These are phyloP conservation scores for Cosmia pyralina DNA, from an alignment of 2,888 invertebrate genomes.

Conservation along the genomic window DNA sequence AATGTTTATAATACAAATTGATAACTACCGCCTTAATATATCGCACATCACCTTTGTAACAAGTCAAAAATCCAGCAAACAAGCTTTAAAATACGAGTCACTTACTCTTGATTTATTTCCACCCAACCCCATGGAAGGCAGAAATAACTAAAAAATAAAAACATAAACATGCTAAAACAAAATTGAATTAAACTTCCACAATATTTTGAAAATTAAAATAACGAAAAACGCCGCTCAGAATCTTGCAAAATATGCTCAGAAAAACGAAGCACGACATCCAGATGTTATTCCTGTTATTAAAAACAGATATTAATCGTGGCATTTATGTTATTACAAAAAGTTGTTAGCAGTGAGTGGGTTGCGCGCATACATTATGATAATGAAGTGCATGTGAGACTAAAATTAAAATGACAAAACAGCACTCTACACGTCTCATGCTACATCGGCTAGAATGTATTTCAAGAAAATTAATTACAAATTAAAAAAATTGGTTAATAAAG, in stretches of 20 bases:
- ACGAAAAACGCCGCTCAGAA: conserved; percentile 28
- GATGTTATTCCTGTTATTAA: conserved; percentile 31
- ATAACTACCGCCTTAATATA: conserved; percentile 65
- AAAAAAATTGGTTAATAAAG: conserved; percentile 39
- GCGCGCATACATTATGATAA: conserved; percentile 45
- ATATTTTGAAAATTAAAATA: conserved; percentile 42
- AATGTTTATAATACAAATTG: conserved; percentile 61
- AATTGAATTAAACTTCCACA: conserved; percentile 65
- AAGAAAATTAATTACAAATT: conserved; percentile 67
- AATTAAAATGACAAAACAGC: conserved; percentile 66
- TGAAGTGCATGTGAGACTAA: conserved; percentile 58
- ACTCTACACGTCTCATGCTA: conserved; percentile 77
- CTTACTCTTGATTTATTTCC: conserved; percentile 86
- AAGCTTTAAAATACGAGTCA: conserved; percentile 80
- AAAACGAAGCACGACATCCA: conserved; percentile 53
- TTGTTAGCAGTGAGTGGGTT: conserved; percentile 48
- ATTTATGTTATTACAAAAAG: conserved; percentile 34
- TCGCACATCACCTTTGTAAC: conserved; percentile 73
- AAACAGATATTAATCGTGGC: conserved; percentile 22
- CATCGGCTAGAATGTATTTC: conserved; percentile 72
- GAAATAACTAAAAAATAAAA: conserved; percentile 88
- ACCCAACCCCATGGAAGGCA: conserved; percentile 84
- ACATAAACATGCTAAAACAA: conserved; percentile 79
- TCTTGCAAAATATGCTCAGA: conserved; percentile 46
- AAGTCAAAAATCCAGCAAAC: conserved; percentile 79